Conservation (phyloP, 2,797 vertebrate species). For the Gila robusta region DNA sequence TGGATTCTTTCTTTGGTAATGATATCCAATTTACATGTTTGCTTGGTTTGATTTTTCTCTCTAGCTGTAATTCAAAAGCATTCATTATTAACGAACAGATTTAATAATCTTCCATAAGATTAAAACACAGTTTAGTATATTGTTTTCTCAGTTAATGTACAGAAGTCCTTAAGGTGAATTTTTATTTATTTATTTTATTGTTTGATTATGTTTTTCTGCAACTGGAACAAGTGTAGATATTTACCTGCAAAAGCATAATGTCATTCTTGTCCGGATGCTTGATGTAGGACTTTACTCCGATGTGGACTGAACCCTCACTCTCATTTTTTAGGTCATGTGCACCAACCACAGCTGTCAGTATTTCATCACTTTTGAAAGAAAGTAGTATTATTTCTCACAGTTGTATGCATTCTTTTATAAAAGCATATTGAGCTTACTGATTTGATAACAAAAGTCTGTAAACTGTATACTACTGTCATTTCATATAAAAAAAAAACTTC, state of each 20-base stretch:
- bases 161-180: too few species aligned
- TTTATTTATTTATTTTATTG: neutral
- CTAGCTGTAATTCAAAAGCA: neutral
- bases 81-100: neutral
- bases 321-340: neutral
- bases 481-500: neutral
- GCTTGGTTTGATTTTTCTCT: neutral
- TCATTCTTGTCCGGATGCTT: slow-evolving; percentile 38
- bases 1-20: neutral
- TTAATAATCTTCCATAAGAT: neutral
- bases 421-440: neutral
- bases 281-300: neutral
- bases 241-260: slow-evolving; percentile 76
- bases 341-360: neutral
- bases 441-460: neutral
- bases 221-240: neutral
- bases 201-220: neutral
- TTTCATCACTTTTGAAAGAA: neutral
- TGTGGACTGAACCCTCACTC: neutral
- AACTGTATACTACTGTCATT: slow-evolving; percentile 13
- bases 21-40: neutral
- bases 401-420: neutral
- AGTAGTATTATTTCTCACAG: neutral
- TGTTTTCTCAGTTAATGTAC: neutral
- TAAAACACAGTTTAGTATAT: neutral